Conservation (phyloP, 2,888 invertebrate species). For the Bruchidius siliquastri region DNA sequence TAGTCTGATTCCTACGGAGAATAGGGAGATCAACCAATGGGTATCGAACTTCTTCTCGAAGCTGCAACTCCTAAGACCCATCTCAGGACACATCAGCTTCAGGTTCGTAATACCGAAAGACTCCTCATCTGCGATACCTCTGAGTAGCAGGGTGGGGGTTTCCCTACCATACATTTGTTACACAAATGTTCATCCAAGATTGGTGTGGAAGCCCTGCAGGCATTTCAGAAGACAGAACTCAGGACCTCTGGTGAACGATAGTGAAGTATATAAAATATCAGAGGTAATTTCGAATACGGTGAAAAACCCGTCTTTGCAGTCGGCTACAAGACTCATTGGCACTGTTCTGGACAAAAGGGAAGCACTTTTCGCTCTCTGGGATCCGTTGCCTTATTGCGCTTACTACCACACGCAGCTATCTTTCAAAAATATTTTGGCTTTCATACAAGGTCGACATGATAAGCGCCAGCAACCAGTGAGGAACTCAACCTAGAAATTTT, state of each 20-base stretch:
- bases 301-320: slow-evolving; percentile 48
- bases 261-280: slow-evolving; percentile 56
- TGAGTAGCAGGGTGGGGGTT: slow-evolving; percentile 73
- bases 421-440: slow-evolving; percentile 55
- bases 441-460: slow-evolving; percentile 50
- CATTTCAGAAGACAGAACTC: slow-evolving; percentile 57
- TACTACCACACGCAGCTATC: slow-evolving; percentile 79
- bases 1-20: slow-evolving; percentile 64
- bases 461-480: slow-evolving; percentile 43
- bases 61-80: slow-evolving; percentile 59
- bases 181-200: slow-evolving; percentile 61
- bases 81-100: slow-evolving; percentile 77
- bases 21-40: slow-evolving; percentile 67
- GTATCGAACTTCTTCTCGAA: slow-evolving; percentile 65
- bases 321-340: slow-evolving; percentile 58
- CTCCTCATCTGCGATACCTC: slow-evolving; percentile 53
- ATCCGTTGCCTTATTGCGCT: slow-evolving; percentile 80
- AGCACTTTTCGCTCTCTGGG: slow-evolving; percentile 78
- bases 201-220: slow-evolving; percentile 60
- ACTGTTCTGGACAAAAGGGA: slow-evolving; percentile 73
- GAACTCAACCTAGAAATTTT: slow-evolving; percentile 41
- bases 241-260: slow-evolving; percentile 49
- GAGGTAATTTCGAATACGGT: slow-evolving; percentile 53
- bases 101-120: slow-evolving; percentile 64
- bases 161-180: slow-evolving; percentile 78